Conservation (phyloP, 2,113 vertebrate species). For the Dendropsophus ebraccatus region DNA sequence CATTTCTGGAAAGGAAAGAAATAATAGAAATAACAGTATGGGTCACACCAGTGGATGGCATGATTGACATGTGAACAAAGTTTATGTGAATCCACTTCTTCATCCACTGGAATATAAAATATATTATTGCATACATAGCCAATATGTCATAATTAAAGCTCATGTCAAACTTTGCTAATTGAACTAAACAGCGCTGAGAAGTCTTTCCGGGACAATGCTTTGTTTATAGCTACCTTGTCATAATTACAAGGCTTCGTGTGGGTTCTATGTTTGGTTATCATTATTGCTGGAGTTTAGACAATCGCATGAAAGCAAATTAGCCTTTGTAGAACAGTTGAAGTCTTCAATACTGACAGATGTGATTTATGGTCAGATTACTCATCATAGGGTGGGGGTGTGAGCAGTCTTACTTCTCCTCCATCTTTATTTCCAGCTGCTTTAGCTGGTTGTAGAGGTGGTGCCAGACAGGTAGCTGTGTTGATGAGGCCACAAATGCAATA, state of each 20-base stretch:
- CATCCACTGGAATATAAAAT: conserved; percentile 16
- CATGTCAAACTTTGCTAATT: conserved; percentile 57
- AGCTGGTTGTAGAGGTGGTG: not conserved
- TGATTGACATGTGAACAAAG: not conserved
- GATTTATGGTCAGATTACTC: conserved; percentile 58
- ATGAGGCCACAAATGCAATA: not conserved
- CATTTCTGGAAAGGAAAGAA: not conserved
- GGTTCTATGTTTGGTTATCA: conserved; percentile 59
- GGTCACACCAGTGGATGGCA: not conserved
- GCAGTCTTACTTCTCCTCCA: conserved; percentile 43
- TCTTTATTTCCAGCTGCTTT: conserved; percentile 46
- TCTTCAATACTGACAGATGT: conserved; percentile 57
- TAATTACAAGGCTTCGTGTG: conserved; percentile 58
- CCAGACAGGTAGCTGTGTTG: not conserved
- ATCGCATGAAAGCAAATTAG: conserved; percentile 58
- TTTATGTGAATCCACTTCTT: not conserved
- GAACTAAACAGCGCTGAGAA: conserved; percentile 53
- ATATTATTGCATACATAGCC: conserved; percentile 29
- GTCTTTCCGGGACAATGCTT: conserved; percentile 59
- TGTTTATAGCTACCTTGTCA: conserved; percentile 60
- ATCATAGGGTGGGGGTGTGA: conserved; percentile 6
- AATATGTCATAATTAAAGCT: conserved; percentile 56
- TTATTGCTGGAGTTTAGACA: conserved; percentile 55
- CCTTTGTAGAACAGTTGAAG: conserved; percentile 55
- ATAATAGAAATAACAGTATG: not conserved